Conservation (phyloP, 2,797 vertebrate species). For the Paguma larvata region DNA sequence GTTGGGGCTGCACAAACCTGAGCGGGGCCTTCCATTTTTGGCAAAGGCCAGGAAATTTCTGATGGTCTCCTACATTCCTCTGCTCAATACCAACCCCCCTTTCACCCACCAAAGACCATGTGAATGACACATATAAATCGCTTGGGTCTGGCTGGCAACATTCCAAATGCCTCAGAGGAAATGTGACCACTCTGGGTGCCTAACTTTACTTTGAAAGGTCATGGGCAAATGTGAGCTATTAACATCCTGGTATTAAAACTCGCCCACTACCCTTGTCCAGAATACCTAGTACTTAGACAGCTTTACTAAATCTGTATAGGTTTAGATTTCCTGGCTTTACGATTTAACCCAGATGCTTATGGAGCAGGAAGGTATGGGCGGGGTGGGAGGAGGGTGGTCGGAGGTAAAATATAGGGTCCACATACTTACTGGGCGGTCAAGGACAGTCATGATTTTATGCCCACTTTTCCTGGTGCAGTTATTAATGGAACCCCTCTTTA, state of each 20-base stretch:
- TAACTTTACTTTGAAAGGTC: constrained; percentile 54
- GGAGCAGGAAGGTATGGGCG: not conserved
- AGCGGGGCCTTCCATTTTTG: constrained; percentile 83
- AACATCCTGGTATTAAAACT: constrained; percentile 63
- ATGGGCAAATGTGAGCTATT: constrained; percentile 65
- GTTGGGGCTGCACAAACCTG: constrained; percentile 83
- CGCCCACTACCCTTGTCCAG: constrained; percentile 26
- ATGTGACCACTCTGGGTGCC: constrained; percentile 71
- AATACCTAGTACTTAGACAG: constrained; percentile 52
- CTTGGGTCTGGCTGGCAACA: constrained; percentile 68
- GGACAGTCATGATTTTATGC: not conserved
- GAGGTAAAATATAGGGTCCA: not conserved
- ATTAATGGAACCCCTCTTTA: constrained; percentile 19
- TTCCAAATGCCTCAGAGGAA: constrained; percentile 79
- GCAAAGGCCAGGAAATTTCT: constrained; percentile 87
- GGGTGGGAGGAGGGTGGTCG: not conserved
- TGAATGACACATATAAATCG: not conserved
- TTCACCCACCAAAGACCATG: constrained; percentile 26
- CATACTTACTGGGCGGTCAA: not conserved
- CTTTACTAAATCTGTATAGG: constrained; percentile 78
- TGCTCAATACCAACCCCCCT: constrained; percentile 81
- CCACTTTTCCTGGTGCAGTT: not conserved
- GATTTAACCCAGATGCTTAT: constrained; percentile 86
- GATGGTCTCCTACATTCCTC: constrained; percentile 79
- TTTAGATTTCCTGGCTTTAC: constrained; percentile 79